Percentiles rank a stretch among this genome's conserved stretches.
phyloP scores from a whole-genome alignment of 2,797 vertebrate species.

The Corythornis leucogaster region DNA sequence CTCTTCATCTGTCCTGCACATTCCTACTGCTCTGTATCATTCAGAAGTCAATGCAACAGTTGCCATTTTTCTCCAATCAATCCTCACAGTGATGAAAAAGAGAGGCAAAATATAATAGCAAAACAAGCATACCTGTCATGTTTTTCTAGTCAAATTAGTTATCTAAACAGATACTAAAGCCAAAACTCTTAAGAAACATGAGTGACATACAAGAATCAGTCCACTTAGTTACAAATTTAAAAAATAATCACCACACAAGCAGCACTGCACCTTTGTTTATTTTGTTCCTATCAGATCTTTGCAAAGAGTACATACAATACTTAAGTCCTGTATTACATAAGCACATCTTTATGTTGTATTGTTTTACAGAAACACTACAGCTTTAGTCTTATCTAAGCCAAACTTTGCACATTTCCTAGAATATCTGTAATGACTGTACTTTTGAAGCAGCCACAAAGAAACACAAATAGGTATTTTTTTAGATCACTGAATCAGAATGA shows the following conservation, averaged over 20 bases:
- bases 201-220: neutral
- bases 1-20: slow-evolving; percentile 11
- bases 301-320: neutral
- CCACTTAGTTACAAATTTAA: neutral
- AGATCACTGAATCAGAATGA: neutral
- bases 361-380: slow-evolving; percentile 27
- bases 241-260: neutral
- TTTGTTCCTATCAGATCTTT: neutral
- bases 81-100: neutral
- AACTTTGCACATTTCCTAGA: slow-evolving; percentile 1
- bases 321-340: neutral
- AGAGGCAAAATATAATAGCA: neutral
- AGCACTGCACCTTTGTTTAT: neutral
- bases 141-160: neutral
- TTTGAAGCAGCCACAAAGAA: neutral
- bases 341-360: slow-evolving; percentile 46
- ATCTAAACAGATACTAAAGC: neutral
- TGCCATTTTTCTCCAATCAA: neutral
- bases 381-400: slow-evolving; percentile 42
- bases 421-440: neutral
- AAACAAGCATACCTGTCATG: neutral
- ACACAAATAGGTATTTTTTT: neutral
- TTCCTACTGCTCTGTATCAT: neutral
- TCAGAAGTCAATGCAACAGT: slow-evolving; percentile 18
- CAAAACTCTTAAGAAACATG: neutral